Evolutionary conservation across 2,113 vertebrate species (phyloP), one percentile per base, ranked within the genome.

Genomic region (Sander vitreus): DNA sequence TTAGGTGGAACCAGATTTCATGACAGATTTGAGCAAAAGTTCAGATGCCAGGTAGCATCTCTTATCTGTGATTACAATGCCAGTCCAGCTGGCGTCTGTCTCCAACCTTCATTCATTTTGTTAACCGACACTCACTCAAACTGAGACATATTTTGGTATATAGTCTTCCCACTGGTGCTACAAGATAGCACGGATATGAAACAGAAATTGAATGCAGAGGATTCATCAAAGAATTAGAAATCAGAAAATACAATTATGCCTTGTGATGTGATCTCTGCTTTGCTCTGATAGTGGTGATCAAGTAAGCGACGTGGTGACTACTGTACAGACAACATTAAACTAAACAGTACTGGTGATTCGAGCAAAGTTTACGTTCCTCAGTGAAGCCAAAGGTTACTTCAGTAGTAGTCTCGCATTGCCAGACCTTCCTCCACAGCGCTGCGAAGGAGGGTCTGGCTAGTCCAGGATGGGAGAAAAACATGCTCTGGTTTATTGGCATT

Each of bases 341-440:
- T 71, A 36, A 78, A 66, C 55, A 63, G 21, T 58, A 25, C 6
- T 18, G 36, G 13, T 0, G 36, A 63, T 86, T 80, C 3, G 3
- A 78, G 80, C 57, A 70, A 55, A 43, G 4, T 78, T 85, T 76
- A 76, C 76, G 65, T 87, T 90, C 86, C 76, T 72, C 69, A 36
- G 62, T 4, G 51, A 67, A 78, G 51, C 54, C 76, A 84, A 86
- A 89, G 91, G 86, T 91, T 60, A 25, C 11, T 73, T 64, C 21
- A 53, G 72, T 21, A 75, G 60, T 27, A 36, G 33, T 7, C 33
- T 36, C 1, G 1, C 33, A 36, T 36, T 36, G 33, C 33, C 33
- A 36, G 33, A 36, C 7, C 6, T 36, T 36, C 33, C 33, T 36
- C 33, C 27, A 27, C 27, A 27, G 27, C 27, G 2, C 2, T 27